Evolutionary conservation across 2,797 vertebrate species (phyloP).

Genomic region (Coranthus polyacanthus): DNA sequence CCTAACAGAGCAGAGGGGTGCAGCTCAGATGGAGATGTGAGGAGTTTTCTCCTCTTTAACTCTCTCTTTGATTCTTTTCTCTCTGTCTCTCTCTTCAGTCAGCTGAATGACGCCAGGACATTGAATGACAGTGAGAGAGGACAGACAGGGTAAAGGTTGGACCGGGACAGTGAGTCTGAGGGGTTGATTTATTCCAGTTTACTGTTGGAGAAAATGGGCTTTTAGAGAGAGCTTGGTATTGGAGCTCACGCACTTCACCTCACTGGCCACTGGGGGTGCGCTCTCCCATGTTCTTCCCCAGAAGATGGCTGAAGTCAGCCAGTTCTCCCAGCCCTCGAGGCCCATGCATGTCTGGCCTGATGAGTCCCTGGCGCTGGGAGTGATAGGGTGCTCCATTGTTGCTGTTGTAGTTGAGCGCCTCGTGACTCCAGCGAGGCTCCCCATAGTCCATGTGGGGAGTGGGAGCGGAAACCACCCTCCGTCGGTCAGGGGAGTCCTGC

Average conservation of each 20-base stretch:
- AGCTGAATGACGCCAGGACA: conserved; percentile 75
- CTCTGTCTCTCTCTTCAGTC: conserved; percentile 71
- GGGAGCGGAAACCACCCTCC: conserved; percentile 93
- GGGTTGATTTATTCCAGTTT: conserved; percentile 74
- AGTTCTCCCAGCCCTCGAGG: conserved; percentile 81
- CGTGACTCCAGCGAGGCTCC: conserved; percentile 88
- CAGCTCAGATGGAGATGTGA: conserved; percentile 42
- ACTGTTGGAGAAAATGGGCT: conserved; percentile 68
- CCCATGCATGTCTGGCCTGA: conserved; percentile 81
- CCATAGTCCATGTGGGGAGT: conserved; percentile 89
- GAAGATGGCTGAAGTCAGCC: conserved; percentile 90
- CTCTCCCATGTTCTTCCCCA: conserved; percentile 88
- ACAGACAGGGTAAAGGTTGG: conserved; percentile 71
- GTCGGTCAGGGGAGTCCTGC: conserved; percentile 91
- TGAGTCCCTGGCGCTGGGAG: conserved; percentile 81
- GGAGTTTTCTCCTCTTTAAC: conserved; percentile 44
- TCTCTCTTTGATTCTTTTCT: conserved; percentile 59
- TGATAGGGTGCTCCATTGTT: conserved; percentile 84
- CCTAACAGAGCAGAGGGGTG: conserved; percentile 51
- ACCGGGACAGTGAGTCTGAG: conserved; percentile 67
- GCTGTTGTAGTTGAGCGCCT: conserved; percentile 90
- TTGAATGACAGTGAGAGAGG: conserved; percentile 82
- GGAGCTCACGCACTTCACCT: conserved; percentile 57
- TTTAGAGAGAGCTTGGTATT: conserved; percentile 62
- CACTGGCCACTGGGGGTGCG: conserved; percentile 89